A percentile compares a stretch with the other conserved stretches of the same genome.
Evolutionary conservation across 53 echinoderm and acorn worm genomes (phyloP).

Genomic region (Paracentrotus lividus): DNA sequence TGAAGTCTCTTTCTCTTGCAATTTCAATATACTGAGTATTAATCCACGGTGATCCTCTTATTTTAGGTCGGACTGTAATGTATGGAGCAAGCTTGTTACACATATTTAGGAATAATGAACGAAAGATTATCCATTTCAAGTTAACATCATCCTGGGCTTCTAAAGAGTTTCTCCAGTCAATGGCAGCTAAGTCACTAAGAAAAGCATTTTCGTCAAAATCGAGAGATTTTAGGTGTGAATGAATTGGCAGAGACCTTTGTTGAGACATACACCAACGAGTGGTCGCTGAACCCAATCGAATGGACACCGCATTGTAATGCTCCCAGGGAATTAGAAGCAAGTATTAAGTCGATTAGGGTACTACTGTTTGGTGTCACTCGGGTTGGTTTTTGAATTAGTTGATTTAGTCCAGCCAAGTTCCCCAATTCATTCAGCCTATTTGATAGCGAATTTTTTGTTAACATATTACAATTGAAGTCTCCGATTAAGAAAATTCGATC

Average conservation of each 20-base stretch:
- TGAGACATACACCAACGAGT: background rate
- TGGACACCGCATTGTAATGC: background rate
- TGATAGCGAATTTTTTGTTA: background rate
- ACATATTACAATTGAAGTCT: too few species aligned
- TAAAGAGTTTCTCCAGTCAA: background rate
- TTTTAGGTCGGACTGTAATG: too few species aligned
- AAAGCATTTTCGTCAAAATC: background rate
- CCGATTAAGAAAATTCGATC: background rate
- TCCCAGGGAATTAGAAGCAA: background rate
- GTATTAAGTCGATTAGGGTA: background rate
- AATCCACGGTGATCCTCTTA: background rate
- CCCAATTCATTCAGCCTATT: background rate
- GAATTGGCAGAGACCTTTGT: background rate
- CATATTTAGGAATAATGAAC: background rate
- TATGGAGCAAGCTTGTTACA: background rate
- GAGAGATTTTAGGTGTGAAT: background rate
- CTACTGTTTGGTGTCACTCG: background rate
- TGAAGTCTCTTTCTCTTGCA: background rate
- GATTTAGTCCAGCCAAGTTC: background rate
- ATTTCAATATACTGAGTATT: background rate
- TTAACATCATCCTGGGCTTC: background rate
- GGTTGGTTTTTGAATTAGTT: background rate
- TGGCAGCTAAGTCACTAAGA: background rate
- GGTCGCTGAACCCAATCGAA: background rate
- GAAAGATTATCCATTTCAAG: background rate